Evolutionary conservation across 2,888 invertebrate species (phyloP), one percentile per base, ranked within the genome.

Genomic region (Macrophya annulata): DNA sequence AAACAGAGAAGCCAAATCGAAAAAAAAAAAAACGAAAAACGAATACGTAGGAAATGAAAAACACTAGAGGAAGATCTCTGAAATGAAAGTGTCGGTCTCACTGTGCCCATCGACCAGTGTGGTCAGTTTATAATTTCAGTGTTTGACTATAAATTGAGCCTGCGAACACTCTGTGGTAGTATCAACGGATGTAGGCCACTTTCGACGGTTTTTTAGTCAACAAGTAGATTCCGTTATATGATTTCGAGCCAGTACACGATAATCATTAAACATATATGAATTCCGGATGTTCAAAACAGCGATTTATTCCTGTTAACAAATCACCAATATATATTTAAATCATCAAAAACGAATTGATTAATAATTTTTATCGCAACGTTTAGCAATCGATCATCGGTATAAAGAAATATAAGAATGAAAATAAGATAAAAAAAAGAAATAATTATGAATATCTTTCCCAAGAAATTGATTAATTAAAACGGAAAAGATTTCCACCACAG

Each of bases 121-220:
- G 51, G 77, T 55, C 55, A 10, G 37, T 37, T 40, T 74, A 31
- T 68, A 55, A 55, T 77, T 55, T 77, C 55, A 55, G 77, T 77
- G n/a, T 77, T 77, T 77, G 77, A 77, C 77, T 77, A 77, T 74
- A 74, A 77, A 77, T 77, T 77, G 77, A 25, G 55, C 77, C 45
- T 8, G 45, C 17, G 45, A 43, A 25, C 74, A 15, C 72, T 74
- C 72, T 45, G 72, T 15, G 72, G 72, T 45, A 74, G 77, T 77
- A 77, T 77, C 48, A 77, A 31, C 77, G 51, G 77, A 77, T 77
- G 77, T 77, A 77, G 77, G 77, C 77, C 77, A 77, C 77, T 77
- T 77, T 77, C 77, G 77, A 77, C 77, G n/a, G 77, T 77, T 77
- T 77, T 31, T 77, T 55, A 77, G 77, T 77, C 77, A 77, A 77